These are phyloP conservation scores for Pandemis corylana DNA, from an alignment of 2,888 invertebrate genomes.

Conservation along the genomic window DNA sequence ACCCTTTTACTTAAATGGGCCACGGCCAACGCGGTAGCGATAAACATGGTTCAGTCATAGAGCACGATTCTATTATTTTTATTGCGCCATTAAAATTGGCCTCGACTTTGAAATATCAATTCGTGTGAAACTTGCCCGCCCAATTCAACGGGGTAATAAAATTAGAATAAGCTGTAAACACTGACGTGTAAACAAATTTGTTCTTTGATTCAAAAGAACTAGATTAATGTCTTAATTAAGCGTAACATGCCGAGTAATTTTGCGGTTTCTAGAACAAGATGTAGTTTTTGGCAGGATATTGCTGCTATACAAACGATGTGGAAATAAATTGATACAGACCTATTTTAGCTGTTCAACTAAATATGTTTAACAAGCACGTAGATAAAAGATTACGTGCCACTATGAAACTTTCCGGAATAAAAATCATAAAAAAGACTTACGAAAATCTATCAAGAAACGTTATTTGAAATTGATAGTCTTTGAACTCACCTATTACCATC, in stretches of 20 bases:
- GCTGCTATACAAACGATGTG: neutral
- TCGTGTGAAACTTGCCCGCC: slow-evolving; percentile 19
- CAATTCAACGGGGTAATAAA: slow-evolving; percentile 31
- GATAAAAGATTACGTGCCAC: neutral
- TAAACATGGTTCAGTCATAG: slow-evolving; percentile 19
- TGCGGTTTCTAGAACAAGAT: slow-evolving; percentile 7
- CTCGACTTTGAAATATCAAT: slow-evolving; percentile 41
- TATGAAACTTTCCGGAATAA: neutral
- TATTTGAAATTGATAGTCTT: neutral
- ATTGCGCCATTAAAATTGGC: slow-evolving; percentile 33
- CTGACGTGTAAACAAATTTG: slow-evolving; percentile 32
- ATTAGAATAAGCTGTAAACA: slow-evolving; percentile 34
- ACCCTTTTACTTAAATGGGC: slow-evolving; percentile 19
- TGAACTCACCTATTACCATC: slow-evolving; percentile 94
- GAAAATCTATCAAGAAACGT: neutral
- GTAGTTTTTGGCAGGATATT: neutral
- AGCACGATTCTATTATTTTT: slow-evolving; percentile 34
- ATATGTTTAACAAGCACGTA: neutral
- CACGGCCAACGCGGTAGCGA: slow-evolving; percentile 30
- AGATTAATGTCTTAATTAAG: slow-evolving; percentile 45
- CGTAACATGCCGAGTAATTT: slow-evolving; percentile 2
- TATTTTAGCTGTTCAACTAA: too few species aligned
- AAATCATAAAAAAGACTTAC: neutral
- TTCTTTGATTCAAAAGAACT: slow-evolving; percentile 35
- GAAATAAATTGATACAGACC: neutral